A percentile compares a stretch with the other conserved stretches of the same genome.
phyloP scores from a whole-genome alignment of 2,888 invertebrate species.

The Polydrusus cervinus region DNA sequence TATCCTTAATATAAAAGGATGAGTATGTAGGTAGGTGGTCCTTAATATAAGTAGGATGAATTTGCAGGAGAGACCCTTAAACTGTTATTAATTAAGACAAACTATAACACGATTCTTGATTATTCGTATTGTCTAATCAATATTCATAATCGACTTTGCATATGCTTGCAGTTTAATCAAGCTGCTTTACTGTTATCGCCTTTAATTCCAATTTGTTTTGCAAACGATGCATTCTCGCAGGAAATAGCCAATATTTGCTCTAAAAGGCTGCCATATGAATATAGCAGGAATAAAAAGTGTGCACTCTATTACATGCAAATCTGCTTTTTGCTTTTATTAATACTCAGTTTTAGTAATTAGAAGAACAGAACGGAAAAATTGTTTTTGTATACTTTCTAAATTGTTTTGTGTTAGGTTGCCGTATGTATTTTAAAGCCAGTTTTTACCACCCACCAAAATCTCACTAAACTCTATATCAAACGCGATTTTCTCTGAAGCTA shows the following conservation, averaged over 20 bases:
- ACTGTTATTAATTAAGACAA: too few species aligned
- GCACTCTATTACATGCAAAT: slow-evolving; percentile 10
- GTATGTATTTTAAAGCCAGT: too few species aligned
- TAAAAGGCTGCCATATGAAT: slow-evolving; percentile 32
- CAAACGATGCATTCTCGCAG: slow-evolving; percentile 56
- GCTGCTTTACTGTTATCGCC: slow-evolving; percentile 50
- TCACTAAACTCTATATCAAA: too few species aligned
- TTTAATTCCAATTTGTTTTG: slow-evolving; percentile 58
- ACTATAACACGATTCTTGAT: background rate
- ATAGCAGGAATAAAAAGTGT: slow-evolving; percentile 11
- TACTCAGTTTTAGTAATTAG: background rate
- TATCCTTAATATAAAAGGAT: too few species aligned
- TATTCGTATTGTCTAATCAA: background rate
- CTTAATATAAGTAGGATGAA: too few species aligned
- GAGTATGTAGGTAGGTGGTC: too few species aligned
- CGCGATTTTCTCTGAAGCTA: too few species aligned
- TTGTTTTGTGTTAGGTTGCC: too few species aligned
- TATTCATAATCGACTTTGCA: slow-evolving; percentile 37
- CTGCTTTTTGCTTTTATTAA: background rate
- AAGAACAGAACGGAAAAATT: too few species aligned
- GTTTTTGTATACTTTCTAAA: too few species aligned
- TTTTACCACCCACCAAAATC: too few species aligned
- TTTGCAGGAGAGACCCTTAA: too few species aligned
- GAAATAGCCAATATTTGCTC: slow-evolving; percentile 57
- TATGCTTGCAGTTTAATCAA: slow-evolving; percentile 42